Evolutionary conservation across 2,888 invertebrate genomes (phyloP).

Genomic region (Epiperipatus broadwayi): DNA sequence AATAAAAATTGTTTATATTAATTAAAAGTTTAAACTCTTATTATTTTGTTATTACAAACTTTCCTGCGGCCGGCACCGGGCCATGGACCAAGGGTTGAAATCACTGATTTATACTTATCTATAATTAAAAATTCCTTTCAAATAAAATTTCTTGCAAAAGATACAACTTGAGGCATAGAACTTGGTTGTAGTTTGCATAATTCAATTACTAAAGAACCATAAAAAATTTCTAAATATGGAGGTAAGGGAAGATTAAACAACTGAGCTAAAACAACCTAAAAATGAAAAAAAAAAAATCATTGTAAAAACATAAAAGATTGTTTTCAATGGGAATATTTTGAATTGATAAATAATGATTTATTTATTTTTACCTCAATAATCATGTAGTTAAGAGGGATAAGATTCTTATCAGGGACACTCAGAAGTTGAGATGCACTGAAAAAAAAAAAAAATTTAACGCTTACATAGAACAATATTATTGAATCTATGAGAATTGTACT

Average conservation of each 20-base stretch:
- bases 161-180: constrained; percentile 88
- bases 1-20: too few species aligned
- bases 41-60: too few species aligned
- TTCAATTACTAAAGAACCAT: constrained; percentile 86
- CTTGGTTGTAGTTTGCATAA: constrained; percentile 88
- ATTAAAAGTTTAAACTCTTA: too few species aligned
- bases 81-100: too few species aligned
- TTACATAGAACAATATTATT: too few species aligned
- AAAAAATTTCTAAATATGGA: constrained; percentile 70
- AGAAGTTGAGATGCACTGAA: constrained; percentile 62
- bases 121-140: too few species aligned
- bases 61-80: too few species aligned
- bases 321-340: neutral
- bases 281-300: constrained; percentile 4
- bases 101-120: constrained; percentile 1
- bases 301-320: neutral
- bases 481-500: too few species aligned
- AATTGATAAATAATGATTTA: constrained; percentile 6
- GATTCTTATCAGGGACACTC: constrained; percentile 74
- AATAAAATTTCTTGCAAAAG: too few species aligned
- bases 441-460: too few species aligned
- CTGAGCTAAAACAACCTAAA: constrained; percentile 65
- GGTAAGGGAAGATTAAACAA: constrained; percentile 78
- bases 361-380: constrained; percentile 52
- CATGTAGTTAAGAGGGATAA: constrained; percentile 91